A percentile compares a stretch with the other conserved stretches of the same genome.
These are phyloP conservation scores for Pteropus rufus DNA, from an alignment of 2,797 vertebrate genomes.

Conservation along the genomic window DNA sequence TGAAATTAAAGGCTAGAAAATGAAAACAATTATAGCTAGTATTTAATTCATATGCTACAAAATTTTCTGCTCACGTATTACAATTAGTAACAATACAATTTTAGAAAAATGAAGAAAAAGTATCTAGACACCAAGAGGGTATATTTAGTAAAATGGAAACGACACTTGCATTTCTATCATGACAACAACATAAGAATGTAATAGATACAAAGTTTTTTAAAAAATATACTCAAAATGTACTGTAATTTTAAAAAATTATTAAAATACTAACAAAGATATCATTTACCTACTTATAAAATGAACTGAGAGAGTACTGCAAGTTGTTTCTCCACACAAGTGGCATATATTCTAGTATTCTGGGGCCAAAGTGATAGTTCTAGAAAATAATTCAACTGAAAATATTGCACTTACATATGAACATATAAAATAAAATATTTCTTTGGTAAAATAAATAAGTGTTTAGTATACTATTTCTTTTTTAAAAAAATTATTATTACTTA, in stretches of 20 bases:
- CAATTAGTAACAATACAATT: not conserved
- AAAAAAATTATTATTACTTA: no score
- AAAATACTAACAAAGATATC: constrained; percentile 1
- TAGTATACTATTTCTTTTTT: not conserved
- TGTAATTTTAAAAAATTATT: not conserved
- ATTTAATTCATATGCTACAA: not conserved
- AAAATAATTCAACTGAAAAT: constrained; percentile 28
- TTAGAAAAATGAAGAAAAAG: not conserved
- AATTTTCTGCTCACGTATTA: not conserved
- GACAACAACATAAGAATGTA: not conserved
- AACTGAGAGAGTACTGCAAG: not conserved
- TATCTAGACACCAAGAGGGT: not conserved
- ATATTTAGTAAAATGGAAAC: not conserved
- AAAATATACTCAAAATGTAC: not conserved
- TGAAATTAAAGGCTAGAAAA: constrained; percentile 35
- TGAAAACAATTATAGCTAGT: not conserved
- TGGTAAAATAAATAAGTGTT: not conserved
- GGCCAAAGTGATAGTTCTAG: not conserved
- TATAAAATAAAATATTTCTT: not conserved
- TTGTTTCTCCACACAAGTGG: not conserved
- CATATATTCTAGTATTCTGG: not conserved
- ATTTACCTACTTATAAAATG: not conserved
- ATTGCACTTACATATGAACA: not conserved
- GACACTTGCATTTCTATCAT: not conserved
- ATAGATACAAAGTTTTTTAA: not conserved